Evolutionary conservation across 2,888 invertebrate species (phyloP).

Genomic region (Labia minor): DNA sequence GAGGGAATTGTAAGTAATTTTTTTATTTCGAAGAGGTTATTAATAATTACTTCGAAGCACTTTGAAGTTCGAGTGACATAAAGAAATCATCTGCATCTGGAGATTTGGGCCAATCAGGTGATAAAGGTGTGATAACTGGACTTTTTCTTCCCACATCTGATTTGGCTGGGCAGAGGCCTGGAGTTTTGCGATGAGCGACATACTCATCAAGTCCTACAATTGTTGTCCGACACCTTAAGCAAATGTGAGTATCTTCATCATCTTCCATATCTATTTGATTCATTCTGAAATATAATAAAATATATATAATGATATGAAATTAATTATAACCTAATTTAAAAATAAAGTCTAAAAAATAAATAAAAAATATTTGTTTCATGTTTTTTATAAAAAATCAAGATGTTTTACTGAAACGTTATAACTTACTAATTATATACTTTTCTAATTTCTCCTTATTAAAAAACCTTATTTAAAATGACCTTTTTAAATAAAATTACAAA

Average conservation of each 20-base stretch:
- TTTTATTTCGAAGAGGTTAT: no score
- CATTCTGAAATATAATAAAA: not conserved
- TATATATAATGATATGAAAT: constrained; percentile 14
- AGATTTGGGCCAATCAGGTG: constrained; percentile 43
- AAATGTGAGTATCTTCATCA: constrained; percentile 76
- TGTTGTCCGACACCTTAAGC: constrained; percentile 74
- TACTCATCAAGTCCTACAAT: constrained; percentile 78
- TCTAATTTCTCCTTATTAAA: no score
- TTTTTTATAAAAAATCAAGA: no score
- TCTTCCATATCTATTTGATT: constrained; percentile 40
- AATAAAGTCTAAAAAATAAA: no score
- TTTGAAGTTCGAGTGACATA: constrained; percentile 51
- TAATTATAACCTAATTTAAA: no score
- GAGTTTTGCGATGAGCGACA: constrained; percentile 64
- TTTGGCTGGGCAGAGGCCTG: constrained; percentile 41
- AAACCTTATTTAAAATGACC: no score
- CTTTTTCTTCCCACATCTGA: constrained; percentile 32
- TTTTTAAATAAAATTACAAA: no score
- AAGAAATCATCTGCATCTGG: constrained; percentile 78
- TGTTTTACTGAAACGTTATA: no score
- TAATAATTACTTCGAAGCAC: constrained; percentile 27
- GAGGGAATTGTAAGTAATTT: no score
- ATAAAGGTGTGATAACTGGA: constrained; percentile 26
- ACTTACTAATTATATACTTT: no score
- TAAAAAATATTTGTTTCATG: no score